Percentiles rank a stretch among this genome's conserved stretches.
Conservation (phyloP, 2,797 vertebrate genomes). For the Rhynchonycteris naso region DNA sequence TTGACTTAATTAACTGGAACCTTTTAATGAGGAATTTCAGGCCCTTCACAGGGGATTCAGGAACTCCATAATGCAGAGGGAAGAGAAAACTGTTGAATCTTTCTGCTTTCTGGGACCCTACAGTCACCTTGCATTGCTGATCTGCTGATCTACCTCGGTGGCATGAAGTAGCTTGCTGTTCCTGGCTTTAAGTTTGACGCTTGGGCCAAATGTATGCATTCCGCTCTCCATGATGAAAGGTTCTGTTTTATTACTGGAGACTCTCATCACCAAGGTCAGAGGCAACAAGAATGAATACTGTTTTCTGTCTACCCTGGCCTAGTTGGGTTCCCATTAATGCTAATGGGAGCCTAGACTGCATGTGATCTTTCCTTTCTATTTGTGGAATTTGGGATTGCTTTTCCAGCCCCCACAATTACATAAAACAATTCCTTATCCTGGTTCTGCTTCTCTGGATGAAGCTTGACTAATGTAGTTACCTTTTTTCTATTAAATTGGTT, state of each 20-base stretch:
- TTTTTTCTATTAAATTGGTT: slow-evolving; percentile 9
- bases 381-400: neutral
- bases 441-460: neutral
- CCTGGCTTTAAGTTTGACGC: neutral
- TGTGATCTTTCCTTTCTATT: neutral
- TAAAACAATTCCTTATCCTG: neutral
- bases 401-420: neutral
- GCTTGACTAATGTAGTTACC: neutral
- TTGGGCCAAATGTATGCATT: neutral
- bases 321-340: neutral
- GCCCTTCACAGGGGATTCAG: neutral
- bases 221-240: neutral
- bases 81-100: neutral
- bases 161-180: neutral
- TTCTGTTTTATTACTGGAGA: neutral
- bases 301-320: neutral
- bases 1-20: neutral
- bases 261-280: neutral
- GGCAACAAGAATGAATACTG: neutral
- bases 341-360: neutral
- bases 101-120: neutral
- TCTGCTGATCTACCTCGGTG: neutral
- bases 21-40: neutral
- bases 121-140: no score
- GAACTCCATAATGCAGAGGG: neutral